phyloP scores from a whole-genome alignment of 1,140 invertebrate genomes.

The Eubasilissa regina region DNA sequence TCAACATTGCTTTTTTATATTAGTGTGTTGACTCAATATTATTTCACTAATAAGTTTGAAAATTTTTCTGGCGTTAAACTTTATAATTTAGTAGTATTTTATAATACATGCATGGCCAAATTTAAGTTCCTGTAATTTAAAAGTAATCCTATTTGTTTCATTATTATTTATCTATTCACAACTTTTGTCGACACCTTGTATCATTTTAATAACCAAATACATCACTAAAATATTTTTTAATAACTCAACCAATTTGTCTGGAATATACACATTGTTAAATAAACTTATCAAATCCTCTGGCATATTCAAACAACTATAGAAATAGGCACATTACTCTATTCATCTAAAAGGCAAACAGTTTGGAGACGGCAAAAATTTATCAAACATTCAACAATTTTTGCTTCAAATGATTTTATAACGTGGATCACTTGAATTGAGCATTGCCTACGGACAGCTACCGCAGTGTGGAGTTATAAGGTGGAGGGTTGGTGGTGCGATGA shows the following conservation, averaged over 20 bases:
- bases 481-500: slow-evolving; percentile 14
- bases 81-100: background rate
- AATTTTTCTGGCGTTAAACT: no score
- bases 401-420: no score
- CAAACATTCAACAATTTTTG: no score
- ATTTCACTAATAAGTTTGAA: no score
- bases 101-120: background rate
- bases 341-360: slow-evolving; percentile 27
- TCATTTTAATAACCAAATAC: slow-evolving; percentile 4
- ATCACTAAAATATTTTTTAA: background rate
- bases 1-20: no score
- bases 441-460: background rate
- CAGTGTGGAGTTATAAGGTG: slow-evolving; percentile 30
- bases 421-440: slow-evolving; percentile 26
- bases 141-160: background rate
- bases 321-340: slow-evolving; percentile 27
- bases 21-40: no score
- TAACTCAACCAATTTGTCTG: slow-evolving; percentile 12
- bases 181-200: slow-evolving; percentile 13
- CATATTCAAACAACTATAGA: slow-evolving; percentile 6
- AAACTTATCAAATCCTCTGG: slow-evolving; percentile 32
- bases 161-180: slow-evolving; percentile 6
- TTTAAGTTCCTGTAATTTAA: slow-evolving; percentile 4
- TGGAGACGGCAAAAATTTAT: slow-evolving; percentile 6
- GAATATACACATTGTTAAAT: slow-evolving; percentile 1